phyloP scores from a whole-genome alignment of 2,888 invertebrate genomes.

The Aphodius sticticus region DNA sequence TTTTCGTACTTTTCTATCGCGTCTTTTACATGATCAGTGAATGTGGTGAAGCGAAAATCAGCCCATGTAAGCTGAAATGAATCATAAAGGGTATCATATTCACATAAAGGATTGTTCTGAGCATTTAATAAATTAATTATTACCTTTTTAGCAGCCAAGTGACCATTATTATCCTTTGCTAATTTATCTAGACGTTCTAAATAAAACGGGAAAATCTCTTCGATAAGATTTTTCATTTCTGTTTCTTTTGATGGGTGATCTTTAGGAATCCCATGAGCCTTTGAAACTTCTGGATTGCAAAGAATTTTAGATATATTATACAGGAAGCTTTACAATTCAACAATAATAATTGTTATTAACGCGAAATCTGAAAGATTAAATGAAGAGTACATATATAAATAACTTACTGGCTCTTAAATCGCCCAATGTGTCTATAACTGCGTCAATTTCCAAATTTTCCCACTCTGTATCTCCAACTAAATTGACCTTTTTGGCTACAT shows the following conservation, averaged over 20 bases:
- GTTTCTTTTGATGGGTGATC: constrained; percentile 63
- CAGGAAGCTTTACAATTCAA: too few species aligned
- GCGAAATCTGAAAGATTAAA: neutral
- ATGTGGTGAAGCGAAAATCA: constrained; percentile 23
- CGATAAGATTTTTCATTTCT: constrained; percentile 60
- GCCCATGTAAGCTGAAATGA: constrained; percentile 31
- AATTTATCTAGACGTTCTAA: constrained; percentile 66
- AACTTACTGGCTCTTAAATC: constrained; percentile 66
- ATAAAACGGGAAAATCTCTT: constrained; percentile 65
- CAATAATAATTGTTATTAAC: neutral
- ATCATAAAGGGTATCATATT: too few species aligned
- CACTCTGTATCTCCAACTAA: constrained; percentile 66
- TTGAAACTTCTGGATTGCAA: constrained; percentile 60
- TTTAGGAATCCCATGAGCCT: constrained; percentile 52
- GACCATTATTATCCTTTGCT: constrained; percentile 67
- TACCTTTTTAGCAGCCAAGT: constrained; percentile 61
- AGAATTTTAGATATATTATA: neutral
- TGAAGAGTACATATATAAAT: neutral
- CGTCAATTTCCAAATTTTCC: constrained; percentile 70
- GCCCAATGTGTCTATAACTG: constrained; percentile 66
- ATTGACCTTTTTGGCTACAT: constrained; percentile 68
- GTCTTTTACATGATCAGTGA: constrained; percentile 11
- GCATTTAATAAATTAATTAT: constrained; percentile 5
- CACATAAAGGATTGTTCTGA: too few species aligned
- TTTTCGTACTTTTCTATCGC: constrained; percentile 19